Evolutionary conservation across 92 coral and sea anemone species (phyloP).

Genomic region (Heteractis magnifica): DNA sequence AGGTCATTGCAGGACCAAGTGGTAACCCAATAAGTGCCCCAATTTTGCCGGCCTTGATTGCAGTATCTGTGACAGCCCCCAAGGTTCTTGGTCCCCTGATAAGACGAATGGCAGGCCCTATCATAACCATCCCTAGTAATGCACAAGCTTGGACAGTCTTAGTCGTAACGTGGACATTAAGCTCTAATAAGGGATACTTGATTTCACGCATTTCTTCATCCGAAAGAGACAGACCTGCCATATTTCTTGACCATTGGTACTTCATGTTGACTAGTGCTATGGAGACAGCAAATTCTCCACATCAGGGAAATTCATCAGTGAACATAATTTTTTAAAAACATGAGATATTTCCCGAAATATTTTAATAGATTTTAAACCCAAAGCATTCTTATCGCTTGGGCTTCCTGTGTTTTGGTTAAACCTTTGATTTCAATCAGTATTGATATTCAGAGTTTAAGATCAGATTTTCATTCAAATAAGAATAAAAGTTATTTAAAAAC

Average conservation of each 20-base stretch:
- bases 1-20: slow-evolving; percentile 59
- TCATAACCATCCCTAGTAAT: slow-evolving; percentile 51
- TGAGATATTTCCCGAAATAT: no score
- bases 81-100: slow-evolving; percentile 56
- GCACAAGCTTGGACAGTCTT: slow-evolving; percentile 70
- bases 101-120: slow-evolving; percentile 62
- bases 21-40: slow-evolving; percentile 65
- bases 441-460: no score
- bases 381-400: not conserved
- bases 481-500: no score
- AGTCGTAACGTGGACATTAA: slow-evolving; percentile 56
- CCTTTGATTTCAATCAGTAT: no score
- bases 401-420: not conserved
- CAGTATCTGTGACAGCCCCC: slow-evolving; percentile 52
- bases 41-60: slow-evolving; percentile 52
- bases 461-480: no score
- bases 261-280: slow-evolving; percentile 28
- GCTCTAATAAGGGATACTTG: slow-evolving; percentile 48
- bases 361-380: no score
- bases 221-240: slow-evolving; percentile 54
- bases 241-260: slow-evolving; percentile 62
- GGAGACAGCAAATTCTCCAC: not conserved
- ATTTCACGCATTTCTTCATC: slow-evolving; percentile 63
- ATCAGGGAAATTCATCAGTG: not conserved
- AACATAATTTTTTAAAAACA: no score